Conservation (phyloP, 2,797 vertebrate genomes). For the Rallus crepitans region DNA sequence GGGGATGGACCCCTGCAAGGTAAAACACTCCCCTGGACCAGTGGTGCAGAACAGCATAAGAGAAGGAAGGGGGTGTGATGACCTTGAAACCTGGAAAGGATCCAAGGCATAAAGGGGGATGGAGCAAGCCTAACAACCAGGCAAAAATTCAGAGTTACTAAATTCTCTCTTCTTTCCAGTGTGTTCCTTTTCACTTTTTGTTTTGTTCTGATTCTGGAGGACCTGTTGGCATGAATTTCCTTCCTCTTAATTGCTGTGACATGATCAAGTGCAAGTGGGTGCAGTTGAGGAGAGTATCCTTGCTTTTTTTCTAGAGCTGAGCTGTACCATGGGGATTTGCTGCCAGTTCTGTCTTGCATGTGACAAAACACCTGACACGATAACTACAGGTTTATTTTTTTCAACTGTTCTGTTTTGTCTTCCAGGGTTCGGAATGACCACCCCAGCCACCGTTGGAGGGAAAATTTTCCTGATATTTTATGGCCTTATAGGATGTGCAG, state of each 20-base stretch:
- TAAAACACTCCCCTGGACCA: background rate
- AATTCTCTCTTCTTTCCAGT: background rate
- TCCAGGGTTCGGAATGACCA: constrained; percentile 95
- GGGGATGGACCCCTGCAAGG: background rate
- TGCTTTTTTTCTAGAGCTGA: background rate
- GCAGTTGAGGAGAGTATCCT: background rate
- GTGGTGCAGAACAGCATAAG: background rate
- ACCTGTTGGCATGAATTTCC: background rate
- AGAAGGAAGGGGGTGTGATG: rapidly evolving
- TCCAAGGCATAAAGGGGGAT: background rate
- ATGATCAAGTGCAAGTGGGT: background rate
- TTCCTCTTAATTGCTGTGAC: background rate
- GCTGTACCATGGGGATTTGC: background rate
- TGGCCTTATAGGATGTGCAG: constrained; percentile 91
- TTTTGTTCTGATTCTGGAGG: background rate
- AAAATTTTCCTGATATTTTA: constrained; percentile 96
- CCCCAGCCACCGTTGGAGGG: constrained; percentile 90
- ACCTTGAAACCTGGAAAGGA: background rate
- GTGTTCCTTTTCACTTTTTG: constrained; percentile 15
- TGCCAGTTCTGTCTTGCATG: background rate
- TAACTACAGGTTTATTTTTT: background rate
- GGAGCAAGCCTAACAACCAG: background rate
- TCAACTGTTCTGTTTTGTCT: constrained; percentile 67
- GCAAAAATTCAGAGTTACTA: background rate
- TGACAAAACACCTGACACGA: background rate